Evolutionary conservation across 2,888 invertebrate genomes (phyloP), one percentile per base, ranked within the genome.

Genomic region (Cerastis rubricosa): DNA sequence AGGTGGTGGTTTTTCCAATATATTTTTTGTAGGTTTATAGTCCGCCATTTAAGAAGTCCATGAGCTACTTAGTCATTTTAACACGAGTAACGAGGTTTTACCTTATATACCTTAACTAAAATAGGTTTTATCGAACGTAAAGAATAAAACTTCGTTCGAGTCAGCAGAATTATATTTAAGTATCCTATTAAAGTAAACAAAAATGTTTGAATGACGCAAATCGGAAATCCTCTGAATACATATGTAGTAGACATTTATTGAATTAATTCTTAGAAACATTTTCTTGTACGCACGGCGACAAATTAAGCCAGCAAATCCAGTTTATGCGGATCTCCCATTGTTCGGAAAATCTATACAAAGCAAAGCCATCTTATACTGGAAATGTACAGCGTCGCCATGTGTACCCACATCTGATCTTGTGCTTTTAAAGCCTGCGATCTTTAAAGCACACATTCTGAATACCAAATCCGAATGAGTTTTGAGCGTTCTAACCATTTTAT

Each of bases 191-290:
- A 47, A 29, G 22, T 73, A 59, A 17, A 77, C 29, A 64, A 17
- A 43, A 64, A 40, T 54, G 22, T 57, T 47, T 54, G 40, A 74
- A 35, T 75, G 77, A 77, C 68, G 75, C 25, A 78, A 64, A 47
- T 47, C 47, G 67, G 68, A 67, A 47, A 66, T 66, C 66, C 65
- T 78, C 45, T 17, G 22, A 64, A 35, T 25, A 40, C 8, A 19
- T 29, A 63, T 22, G 59, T 59, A 17, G 59, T 43, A 2, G 3
- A 35, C n/a, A 63, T 63, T 63, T n/a, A 22, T 63, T 40, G 12
- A 40, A 40, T 40, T 40, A 12, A n/a, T 40, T 40, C 40, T 40
- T n/a, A 14, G 22, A 63, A 40, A 40, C 40, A 63, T 40, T 63
- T 63, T 2, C 40, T 63, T 35, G 35, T 35, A 35, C 35, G 35